Evolutionary conservation across 2,113 vertebrate genomes (phyloP).

Genomic region (Trochalopteron elliotii): DNA sequence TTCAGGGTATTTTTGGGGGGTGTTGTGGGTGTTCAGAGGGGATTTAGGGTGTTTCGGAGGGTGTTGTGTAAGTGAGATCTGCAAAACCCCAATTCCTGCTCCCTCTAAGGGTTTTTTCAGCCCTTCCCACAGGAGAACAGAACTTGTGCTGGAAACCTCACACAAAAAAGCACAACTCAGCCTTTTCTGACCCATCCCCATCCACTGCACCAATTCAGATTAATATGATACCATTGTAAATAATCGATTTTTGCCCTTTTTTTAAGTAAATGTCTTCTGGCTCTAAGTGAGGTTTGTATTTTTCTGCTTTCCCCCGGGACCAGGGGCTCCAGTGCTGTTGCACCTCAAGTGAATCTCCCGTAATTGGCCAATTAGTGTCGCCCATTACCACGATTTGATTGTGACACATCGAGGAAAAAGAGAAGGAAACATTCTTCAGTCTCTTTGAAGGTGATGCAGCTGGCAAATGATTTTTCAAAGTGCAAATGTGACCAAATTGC

Average conservation of each 20-base stretch:
- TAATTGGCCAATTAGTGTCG: not conserved
- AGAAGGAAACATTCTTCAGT: not conserved
- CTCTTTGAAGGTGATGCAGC: not conserved
- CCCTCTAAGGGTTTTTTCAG: not conserved
- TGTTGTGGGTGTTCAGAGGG: too few relatives aligned
- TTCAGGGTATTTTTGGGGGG: fast-evolving
- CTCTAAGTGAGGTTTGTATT: not conserved
- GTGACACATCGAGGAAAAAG: not conserved
- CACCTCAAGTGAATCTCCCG: not conserved
- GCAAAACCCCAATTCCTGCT: not conserved
- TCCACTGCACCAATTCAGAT: fast-evolving
- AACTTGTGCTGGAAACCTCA: not conserved
- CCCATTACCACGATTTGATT: not conserved
- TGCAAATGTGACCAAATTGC: not conserved
- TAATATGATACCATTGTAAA: fast-evolving
- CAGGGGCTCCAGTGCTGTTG: fast-evolving
- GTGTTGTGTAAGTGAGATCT: not conserved
- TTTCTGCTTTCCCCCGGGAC: not conserved
- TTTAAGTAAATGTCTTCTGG: fast-evolving
- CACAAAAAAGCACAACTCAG: not conserved
- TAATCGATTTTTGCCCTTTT: fast-evolving
- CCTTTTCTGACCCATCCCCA: not conserved
- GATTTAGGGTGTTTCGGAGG: not conserved
- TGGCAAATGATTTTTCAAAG: not conserved
- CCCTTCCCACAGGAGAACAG: not conserved